These are phyloP conservation scores for Acomys russatus DNA, from an alignment of 2,797 vertebrate genomes.

Conservation along the genomic window DNA sequence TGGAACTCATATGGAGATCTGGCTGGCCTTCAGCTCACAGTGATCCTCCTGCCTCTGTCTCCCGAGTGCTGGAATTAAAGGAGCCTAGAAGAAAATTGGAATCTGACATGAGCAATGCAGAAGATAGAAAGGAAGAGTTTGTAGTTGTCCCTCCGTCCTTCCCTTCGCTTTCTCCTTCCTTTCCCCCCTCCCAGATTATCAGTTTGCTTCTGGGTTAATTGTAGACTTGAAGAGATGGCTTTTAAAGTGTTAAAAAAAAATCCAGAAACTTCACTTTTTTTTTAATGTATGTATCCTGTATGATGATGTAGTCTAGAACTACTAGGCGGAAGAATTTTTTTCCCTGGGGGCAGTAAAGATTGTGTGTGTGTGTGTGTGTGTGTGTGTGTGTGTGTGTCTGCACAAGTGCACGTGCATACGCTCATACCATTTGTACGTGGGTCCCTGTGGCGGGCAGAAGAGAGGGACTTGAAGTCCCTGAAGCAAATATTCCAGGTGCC, in stretches of 20 bases:
- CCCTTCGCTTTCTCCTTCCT: not conserved
- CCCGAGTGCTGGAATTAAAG: not conserved
- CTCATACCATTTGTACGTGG: not conserved
- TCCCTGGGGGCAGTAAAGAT: too few relatives aligned
- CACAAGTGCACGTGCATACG: not conserved
- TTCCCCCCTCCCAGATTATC: not conserved
- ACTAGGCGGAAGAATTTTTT: not conserved
- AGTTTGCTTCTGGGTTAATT: conserved; percentile 30
- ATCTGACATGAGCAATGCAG: not conserved
- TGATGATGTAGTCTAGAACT: not conserved
- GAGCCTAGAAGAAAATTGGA: not conserved
- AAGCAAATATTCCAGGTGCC: not conserved
- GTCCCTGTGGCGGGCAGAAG: not conserved
- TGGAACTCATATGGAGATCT: not conserved
- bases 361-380: not conserved
- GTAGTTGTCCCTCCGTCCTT: not conserved
- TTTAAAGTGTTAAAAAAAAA: not conserved
- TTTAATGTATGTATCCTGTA: not conserved
- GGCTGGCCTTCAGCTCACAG: not conserved
- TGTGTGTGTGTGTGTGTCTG: not conserved
- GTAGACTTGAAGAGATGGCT: not conserved
- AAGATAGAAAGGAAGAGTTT: not conserved
- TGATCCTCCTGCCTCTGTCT: not conserved
- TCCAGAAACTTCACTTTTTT: not conserved
- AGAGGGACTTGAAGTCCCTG: not conserved